Evolutionary conservation across 2,888 invertebrate species (phyloP).

Genomic region (Agrochola macilenta): DNA sequence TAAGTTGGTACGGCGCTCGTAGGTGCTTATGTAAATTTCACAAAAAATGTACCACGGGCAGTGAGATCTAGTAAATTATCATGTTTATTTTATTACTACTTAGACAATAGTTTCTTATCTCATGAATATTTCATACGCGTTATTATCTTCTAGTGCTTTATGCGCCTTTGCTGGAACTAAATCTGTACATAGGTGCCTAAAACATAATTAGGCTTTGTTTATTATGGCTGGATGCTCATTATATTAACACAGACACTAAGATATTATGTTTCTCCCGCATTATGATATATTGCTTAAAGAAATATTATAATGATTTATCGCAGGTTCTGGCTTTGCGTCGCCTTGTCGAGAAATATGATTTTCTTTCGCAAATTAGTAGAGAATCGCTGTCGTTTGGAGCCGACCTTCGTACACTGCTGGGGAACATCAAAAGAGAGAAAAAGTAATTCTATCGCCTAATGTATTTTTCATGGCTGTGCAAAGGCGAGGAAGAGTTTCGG

Average conservation of each 20-base stretch:
- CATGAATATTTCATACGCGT: constrained; percentile 16
- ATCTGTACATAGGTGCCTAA: neutral
- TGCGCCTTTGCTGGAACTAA: constrained; percentile 20
- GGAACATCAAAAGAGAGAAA: constrained; percentile 3
- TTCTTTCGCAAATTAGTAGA: constrained; percentile 39
- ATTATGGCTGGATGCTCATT: constrained; percentile 35
- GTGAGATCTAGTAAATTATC: neutral
- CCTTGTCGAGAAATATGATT: constrained; percentile 37
- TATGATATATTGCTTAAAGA: constrained; percentile 17
- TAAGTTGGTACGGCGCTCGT: neutral
- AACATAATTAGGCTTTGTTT: constrained; percentile 21
- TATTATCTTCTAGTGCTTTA: constrained; percentile 22
- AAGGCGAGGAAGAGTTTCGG: neutral
- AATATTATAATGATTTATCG: constrained; percentile 42
- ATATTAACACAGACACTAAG: constrained; percentile 15
- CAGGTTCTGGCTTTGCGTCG: constrained; percentile 10
- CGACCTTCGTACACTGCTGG: constrained; percentile 4
- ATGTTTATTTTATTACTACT: constrained; percentile 14
- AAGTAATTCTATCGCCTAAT: constrained; percentile 13
- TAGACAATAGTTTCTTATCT: constrained; percentile 16
- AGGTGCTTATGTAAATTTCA: constrained; percentile 18
- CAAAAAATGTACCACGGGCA: neutral
- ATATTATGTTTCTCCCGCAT: constrained; percentile 17
- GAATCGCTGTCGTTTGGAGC: constrained; percentile 17
- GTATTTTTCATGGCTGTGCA: constrained; percentile 16